Base-by-base conservation (phyloP, 2,888 invertebrate genomes). In the Drosophila longiperda region DNA sequence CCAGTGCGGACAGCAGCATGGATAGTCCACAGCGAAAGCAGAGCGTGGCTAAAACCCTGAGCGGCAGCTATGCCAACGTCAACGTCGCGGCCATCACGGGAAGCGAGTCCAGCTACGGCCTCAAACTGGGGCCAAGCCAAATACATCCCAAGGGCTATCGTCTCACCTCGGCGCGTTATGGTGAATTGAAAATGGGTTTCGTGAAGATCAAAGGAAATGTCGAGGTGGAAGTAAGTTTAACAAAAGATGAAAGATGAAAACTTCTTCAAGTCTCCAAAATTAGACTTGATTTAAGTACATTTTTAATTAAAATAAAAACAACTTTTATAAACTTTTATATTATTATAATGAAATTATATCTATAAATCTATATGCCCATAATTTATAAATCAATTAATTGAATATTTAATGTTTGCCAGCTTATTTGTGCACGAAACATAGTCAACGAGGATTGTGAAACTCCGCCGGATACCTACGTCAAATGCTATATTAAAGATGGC, bases 141-240 rank as follows among this genome's bases (percentile, higher is more conserved):
- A 95, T 97, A 91, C 96, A 96, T 92, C 97, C 97, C 59, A 95
- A 96, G 81, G 96, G 96, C 86, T 96, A 96, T 87, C 95, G 95
- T 82, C 93, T 96, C 83, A 95, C 94, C 85, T 95, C 95, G 90
- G 95, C 95, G 67, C 95, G 95, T 83, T 94, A 95, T 73, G 97
- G 98, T 6, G 97, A 98, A 93, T 95, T 98, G 82, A 97, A 97
- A 92, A 94, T 98, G 92, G 97, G 97, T 71, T 95, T 98, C 87
- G 95, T 97, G 90, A 96, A 98, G 94, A 96, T 97, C 91, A 98
- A 98, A 94, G 98, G 98, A 86, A 97, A 97, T 87, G 95, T 98
- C 72, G 98, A 98, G 93, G 96, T 98, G 32, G 98, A 98, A 94
- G 95, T 95, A 49, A 91, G 87, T 80, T n/a, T 6, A 45, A 23